phyloP scores from a whole-genome alignment of 2,113 vertebrate genomes.

The Lepus timidus region DNA sequence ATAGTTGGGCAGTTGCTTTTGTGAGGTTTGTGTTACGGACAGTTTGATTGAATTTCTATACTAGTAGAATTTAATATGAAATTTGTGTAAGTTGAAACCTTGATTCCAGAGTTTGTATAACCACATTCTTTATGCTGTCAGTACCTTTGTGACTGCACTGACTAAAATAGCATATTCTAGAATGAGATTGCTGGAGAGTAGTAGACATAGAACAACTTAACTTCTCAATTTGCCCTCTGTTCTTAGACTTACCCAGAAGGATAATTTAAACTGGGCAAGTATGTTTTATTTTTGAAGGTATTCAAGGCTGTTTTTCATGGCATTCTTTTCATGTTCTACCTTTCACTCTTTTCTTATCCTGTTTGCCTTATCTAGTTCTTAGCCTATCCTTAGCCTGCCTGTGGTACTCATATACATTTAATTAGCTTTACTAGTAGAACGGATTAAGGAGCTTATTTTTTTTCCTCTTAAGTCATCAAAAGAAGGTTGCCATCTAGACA shows the following conservation, averaged over 20 bases:
- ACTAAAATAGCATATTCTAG: conserved; percentile 25
- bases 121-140: neutral
- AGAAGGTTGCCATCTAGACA: conserved; percentile 43
- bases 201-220: neutral
- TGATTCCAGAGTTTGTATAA: conserved; percentile 13
- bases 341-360: neutral
- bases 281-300: neutral
- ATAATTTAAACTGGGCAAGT: neutral
- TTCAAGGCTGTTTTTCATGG: neutral
- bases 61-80: conserved; percentile 36
- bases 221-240: neutral
- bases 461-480: neutral
- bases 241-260: neutral
- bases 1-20: conserved; percentile 44
- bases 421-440: neutral
- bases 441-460: neutral
- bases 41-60: conserved; percentile 37
- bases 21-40: neutral
- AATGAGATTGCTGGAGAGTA: conserved; percentile 32
- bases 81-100: neutral
- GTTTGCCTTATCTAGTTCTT: neutral
- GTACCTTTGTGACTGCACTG: conserved; percentile 36
- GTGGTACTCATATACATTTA: neutral
- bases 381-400: neutral
- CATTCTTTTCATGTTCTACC: neutral